Base-by-base conservation (phyloP, 2,797 vertebrate species). In the Characodon lateralis region DNA sequence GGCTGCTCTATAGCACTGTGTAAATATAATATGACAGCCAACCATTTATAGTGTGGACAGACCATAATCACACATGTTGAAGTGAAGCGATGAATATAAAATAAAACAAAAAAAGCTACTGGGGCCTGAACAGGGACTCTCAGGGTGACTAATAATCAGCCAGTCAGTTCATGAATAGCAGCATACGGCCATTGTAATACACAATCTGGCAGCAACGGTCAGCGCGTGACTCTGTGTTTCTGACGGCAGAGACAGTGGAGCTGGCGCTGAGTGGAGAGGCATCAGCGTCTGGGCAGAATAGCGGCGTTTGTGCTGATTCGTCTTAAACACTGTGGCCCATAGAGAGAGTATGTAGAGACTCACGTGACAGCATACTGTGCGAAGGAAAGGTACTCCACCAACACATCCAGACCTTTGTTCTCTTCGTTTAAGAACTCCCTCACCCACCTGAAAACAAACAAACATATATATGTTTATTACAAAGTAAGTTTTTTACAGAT, bases 341-440 rank as follows among this genome's bases (percentile, higher is more conserved):
- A 68, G 31, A 68, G 26, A 75, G 63, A 5, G 31, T 70, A 56
- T 78, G 72, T 50, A 18, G 83, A 48, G 89, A 99, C 98, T 99
- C 95, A 99, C 98, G 97, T 99, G 95, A 99, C 98, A 5, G 97
- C 97, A 1, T 97, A 99, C 93, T 99, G 98, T 35, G 98, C 98
- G 87, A 99, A 99, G 1, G 98, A 99, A 71, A 99, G 96, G 90
- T 99, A 99, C 70, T 99, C 98, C 95, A 99, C 98, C 87, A 99
- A 94, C 41, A 99, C 96, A 59, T 99, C 98, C 86, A 99, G 95
- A 50, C 98, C 98, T 94, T 97, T 97, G 94, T 99, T 99, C 82
- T 99, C 98, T 82, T 99, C 98, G n/a, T 99, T 99, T 87, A 99
- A 88, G 95, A 99, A 99, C 88, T 99, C 98, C 87, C 98, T 95